These are phyloP conservation scores for Enteromius argenteus DNA, from an alignment of 2,797 vertebrate species.

Conservation along the genomic window DNA sequence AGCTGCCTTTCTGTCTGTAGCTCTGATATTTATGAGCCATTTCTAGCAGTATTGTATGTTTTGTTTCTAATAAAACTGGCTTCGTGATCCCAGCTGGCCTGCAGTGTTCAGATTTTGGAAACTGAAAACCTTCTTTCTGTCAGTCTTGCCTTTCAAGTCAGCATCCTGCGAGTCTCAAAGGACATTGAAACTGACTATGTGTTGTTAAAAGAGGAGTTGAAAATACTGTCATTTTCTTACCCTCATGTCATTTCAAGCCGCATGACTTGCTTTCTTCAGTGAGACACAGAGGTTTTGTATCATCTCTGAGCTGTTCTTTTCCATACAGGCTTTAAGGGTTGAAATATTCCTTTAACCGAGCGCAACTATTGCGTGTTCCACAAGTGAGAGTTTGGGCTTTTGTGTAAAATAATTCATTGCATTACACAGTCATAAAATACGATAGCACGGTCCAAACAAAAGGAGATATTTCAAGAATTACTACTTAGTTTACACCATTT, in stretches of 20 bases:
- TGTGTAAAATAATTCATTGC: not conserved
- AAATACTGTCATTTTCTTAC: not conserved
- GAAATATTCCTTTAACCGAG: conserved; percentile 2
- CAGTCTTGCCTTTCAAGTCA: conserved; percentile 8
- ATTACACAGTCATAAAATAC: not conserved
- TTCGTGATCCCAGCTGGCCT: conserved; percentile 39
- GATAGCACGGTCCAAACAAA: not conserved
- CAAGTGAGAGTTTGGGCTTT: not conserved
- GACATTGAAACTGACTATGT: not conserved
- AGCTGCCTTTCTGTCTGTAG: conserved; percentile 59
- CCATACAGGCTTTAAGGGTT: not conserved
- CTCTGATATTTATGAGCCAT: conserved; percentile 63
- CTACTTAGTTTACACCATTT: not conserved
- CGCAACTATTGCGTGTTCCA: not conserved
- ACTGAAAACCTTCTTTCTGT: not conserved
- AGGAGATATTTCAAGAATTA: not conserved
- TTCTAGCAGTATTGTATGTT: conserved; percentile 64
- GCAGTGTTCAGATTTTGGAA: conserved; percentile 31
- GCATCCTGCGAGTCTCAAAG: conserved; percentile 21
- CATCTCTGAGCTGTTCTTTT: not conserved
- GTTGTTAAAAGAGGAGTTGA: conserved; percentile 7
- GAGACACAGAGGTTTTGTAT: not conserved
- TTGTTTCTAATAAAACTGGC: conserved; percentile 68
- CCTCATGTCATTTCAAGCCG: not conserved
- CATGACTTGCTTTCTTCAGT: not conserved